phyloP scores from a whole-genome alignment of 2,888 invertebrate species.

The Drosophila nigricruria region DNA sequence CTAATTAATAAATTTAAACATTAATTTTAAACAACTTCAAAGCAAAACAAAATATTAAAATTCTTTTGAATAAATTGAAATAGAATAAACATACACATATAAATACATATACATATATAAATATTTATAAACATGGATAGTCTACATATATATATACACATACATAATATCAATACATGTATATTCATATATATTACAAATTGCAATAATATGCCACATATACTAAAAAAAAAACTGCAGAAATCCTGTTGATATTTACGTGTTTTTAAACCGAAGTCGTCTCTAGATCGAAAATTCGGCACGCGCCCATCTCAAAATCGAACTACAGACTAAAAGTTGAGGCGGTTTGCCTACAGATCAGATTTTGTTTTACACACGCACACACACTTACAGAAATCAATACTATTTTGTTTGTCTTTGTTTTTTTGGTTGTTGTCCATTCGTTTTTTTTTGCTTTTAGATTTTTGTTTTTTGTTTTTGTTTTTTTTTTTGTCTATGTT shows the following conservation, averaged over 20 bases:
- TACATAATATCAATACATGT: background rate
- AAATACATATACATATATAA: background rate
- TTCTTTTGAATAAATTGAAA: background rate
- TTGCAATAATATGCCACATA: conserved; percentile 1
- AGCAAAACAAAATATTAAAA: background rate
- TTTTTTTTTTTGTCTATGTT: conserved; percentile 20
- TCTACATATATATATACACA: background rate
- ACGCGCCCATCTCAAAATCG: conserved; percentile 2
- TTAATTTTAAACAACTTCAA: background rate
- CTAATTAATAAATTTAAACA: no score
- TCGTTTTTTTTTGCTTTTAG: conserved; percentile 7
- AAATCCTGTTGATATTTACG: conserved; percentile 10
- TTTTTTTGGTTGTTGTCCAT: conserved; percentile 36
- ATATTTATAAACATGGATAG: background rate
- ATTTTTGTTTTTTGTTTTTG: conserved; percentile 29
- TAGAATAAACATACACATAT: no score
- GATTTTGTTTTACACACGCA: conserved; percentile 42
- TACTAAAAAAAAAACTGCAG: background rate
- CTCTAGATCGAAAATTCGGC: background rate
- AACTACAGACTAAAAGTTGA: conserved; percentile 69
- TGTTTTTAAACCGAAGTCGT: conserved; percentile 6
- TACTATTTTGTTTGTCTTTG: conserved; percentile 47
- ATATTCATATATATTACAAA: background rate
- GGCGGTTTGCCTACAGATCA: conserved; percentile 48
- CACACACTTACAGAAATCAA: conserved; percentile 61